Percentiles rank a stretch among this genome's conserved stretches.
phyloP scores from a whole-genome alignment of 2,888 invertebrate species.

The Galerucella nymphaeae region DNA sequence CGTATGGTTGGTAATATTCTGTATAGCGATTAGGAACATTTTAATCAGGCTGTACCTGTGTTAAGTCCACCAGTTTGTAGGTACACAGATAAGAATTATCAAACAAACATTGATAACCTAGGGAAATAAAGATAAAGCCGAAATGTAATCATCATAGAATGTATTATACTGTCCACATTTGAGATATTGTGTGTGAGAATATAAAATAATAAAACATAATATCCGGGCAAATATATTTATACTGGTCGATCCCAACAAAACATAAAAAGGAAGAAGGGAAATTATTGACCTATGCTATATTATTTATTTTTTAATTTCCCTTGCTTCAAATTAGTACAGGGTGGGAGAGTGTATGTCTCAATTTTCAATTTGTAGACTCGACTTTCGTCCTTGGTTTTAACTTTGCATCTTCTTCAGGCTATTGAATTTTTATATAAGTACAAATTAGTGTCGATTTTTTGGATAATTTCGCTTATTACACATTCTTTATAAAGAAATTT shows the following conservation, averaged over 20 bases:
- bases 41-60: slow-evolving; percentile 46
- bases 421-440: too few species aligned
- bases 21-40: slow-evolving; percentile 23
- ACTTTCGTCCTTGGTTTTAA: too few species aligned
- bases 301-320: too few species aligned
- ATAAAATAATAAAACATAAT: slow-evolving; percentile 33
- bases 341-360: too few species aligned
- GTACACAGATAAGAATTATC: slow-evolving; percentile 47
- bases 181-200: slow-evolving; percentile 24
- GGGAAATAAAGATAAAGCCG: slow-evolving; percentile 53
- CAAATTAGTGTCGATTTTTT: too few species aligned
- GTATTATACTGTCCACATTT: slow-evolving; percentile 35
- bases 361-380: too few species aligned
- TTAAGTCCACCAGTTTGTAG: slow-evolving; percentile 46
- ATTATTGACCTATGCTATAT: too few species aligned
- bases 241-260: neutral
- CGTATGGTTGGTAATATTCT: slow-evolving; percentile 16
- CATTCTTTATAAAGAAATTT: too few species aligned
- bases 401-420: too few species aligned
- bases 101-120: slow-evolving; percentile 54
- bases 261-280: too few species aligned
- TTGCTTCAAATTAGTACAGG: too few species aligned
- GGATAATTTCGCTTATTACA: too few species aligned
- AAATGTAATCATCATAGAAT: slow-evolving; percentile 51
- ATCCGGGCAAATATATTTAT: slow-evolving; percentile 16